Percentiles rank a stretch among this genome's conserved stretches.
phyloP scores from a whole-genome alignment of 2,888 invertebrate genomes.

The Deladenus siricidicola region DNA sequence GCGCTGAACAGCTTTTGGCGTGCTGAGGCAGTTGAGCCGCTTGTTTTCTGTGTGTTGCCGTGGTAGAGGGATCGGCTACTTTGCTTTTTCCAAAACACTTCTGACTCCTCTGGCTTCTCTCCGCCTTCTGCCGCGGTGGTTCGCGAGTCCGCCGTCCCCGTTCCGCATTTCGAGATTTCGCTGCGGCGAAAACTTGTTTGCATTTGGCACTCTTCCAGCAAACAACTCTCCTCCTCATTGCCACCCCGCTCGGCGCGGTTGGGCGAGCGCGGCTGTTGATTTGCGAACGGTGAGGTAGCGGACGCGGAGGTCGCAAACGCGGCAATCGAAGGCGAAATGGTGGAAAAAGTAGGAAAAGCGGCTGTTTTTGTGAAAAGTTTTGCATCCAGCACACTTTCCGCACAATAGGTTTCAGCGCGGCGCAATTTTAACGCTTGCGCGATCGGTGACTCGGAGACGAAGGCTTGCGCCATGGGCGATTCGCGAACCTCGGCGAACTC shows the following conservation, averaged over 20 bases:
- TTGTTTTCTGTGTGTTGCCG: no score
- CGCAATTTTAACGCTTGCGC: no score
- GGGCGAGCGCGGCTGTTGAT: neutral
- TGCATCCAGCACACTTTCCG: no score
- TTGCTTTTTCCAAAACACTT: no score
- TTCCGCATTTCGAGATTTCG: no score
- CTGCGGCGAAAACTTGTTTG: neutral
- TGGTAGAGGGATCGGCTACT: no score
- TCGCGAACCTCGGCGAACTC: neutral
- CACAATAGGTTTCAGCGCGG: no score
- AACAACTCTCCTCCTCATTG: neutral
- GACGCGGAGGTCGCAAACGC: neutral
- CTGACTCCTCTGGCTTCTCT: neutral
- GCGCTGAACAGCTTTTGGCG: neutral
- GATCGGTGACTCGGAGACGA: no score
- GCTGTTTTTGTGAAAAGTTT: neutral
- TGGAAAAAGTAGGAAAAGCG: no score
- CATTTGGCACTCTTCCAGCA: neutral
- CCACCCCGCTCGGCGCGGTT: neutral
- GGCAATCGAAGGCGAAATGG: neutral
- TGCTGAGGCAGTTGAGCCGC: no score
- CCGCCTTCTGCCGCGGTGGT: neutral
- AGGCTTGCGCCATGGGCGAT: neutral
- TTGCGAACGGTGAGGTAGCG: neutral
- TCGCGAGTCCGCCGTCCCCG: neutral